Evolutionary conservation across 2,797 vertebrate genomes (phyloP).

Genomic region (Threskiornis aethiopicus): DNA sequence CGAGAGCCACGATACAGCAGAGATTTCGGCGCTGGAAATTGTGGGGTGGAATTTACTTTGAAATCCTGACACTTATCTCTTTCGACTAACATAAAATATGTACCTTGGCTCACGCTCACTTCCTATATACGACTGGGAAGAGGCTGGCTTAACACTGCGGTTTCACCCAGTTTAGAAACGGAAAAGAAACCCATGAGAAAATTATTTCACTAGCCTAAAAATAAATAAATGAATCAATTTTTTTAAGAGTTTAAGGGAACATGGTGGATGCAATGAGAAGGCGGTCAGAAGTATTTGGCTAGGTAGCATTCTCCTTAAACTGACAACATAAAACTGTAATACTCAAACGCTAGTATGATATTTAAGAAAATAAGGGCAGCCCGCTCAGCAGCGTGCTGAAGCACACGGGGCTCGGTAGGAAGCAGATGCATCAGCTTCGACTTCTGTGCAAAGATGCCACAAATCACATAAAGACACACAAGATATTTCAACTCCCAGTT

Average conservation of each 20-base stretch:
- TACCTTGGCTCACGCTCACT: slow-evolving; percentile 12
- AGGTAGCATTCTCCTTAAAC: not conserved
- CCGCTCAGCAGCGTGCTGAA: not conserved
- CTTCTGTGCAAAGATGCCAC: not conserved
- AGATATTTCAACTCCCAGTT: not conserved
- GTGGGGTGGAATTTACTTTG: not conserved
- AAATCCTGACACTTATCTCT: slow-evolving; percentile 37
- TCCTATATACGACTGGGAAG: slow-evolving; percentile 3
- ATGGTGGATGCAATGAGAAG: not conserved
- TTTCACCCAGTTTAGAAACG: slow-evolving; percentile 12
- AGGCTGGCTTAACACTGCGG: slow-evolving; percentile 33
- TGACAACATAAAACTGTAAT: rapidly evolving
- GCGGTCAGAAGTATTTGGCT: not conserved
- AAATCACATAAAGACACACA: not conserved
- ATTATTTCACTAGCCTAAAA: not conserved
- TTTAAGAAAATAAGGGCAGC: not conserved
- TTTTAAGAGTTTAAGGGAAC: not conserved
- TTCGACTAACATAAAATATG: not conserved
- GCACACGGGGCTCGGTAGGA: not conserved
- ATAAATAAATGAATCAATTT: slow-evolving; percentile 24
- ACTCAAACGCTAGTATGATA: rapidly evolving
- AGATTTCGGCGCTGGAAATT: not conserved
- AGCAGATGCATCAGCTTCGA: not conserved
- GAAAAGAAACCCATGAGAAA: slow-evolving; percentile 46
- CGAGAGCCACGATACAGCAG: not conserved